phyloP scores from a whole-genome alignment of 2,797 vertebrate genomes.

The Toxotes lorentzi region DNA sequence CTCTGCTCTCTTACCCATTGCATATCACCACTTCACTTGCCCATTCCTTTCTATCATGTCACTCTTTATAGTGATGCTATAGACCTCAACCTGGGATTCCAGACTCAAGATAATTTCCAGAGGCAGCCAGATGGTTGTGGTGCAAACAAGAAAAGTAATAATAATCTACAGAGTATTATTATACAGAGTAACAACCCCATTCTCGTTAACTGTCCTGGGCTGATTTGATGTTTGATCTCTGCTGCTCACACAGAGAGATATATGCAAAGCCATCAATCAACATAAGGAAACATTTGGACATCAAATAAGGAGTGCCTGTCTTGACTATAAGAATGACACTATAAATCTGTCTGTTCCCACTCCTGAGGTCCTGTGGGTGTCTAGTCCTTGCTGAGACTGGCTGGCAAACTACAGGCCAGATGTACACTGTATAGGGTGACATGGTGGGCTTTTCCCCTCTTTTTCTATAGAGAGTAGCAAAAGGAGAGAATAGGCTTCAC shows the following conservation, averaged over 20 bases:
- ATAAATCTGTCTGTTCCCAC: slow-evolving; percentile 56
- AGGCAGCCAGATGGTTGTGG: too few relatives aligned
- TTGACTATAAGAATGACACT: slow-evolving; percentile 31
- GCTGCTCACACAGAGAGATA: slow-evolving; percentile 19
- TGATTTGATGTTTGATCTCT: slow-evolving; percentile 17
- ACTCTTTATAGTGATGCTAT: too few relatives aligned
- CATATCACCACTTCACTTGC: too few relatives aligned
- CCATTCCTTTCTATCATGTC: too few relatives aligned
- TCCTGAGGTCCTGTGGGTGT: background rate
- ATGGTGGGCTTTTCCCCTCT: background rate
- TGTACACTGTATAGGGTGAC: background rate
- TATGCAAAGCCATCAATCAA: slow-evolving; percentile 58
- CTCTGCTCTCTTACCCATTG: background rate
- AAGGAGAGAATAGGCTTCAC: background rate
- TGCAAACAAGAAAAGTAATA: background rate
- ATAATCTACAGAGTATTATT: background rate
- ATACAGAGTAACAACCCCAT: background rate
- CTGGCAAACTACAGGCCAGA: slow-evolving; percentile 1
- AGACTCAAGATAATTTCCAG: too few relatives aligned
- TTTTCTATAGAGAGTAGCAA: background rate
- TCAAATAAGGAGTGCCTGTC: slow-evolving; percentile 59
- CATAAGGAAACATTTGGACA: slow-evolving; percentile 58
- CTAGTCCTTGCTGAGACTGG: background rate
- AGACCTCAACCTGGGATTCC: too few relatives aligned
- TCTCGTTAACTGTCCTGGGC: slow-evolving; percentile 19